Base-by-base conservation (phyloP, 2,797 vertebrate genomes). In the Cirrhinus mrigala region DNA sequence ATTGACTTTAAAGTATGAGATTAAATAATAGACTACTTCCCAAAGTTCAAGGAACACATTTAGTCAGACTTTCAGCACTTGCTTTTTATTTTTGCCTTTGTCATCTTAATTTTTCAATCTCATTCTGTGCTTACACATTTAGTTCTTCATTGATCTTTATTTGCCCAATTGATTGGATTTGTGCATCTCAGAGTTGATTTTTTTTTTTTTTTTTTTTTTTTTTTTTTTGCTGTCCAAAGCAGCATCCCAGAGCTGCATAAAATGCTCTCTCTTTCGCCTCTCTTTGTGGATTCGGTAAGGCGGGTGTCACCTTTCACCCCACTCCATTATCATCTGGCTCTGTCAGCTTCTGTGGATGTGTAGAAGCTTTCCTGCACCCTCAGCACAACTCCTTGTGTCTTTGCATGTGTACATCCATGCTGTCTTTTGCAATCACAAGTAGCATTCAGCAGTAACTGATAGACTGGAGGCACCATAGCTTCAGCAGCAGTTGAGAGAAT, bases 291-390 rank as follows among this genome's bases (percentile, higher is more conserved):
- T 81, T 70, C 10, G 20, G 78, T 81, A 71, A 50, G 58, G 18
- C 2, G 46, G 64, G 83, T 83, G 73, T 81, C 82, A 48, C 77
- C 81, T 86, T 81, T 86, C 70, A 88, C 81, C 77, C 29, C 60
- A 22, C 77, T 71, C 64, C 58, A 54, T 88, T 86, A 86, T 82
- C 60, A 76, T 84, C 44, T 79, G 81, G 48, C 29, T 80, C 81
- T 87, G 76, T 83, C 74, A 84, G 64, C 81, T 60, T 79, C 64
- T 78, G 73, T 82, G 74, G 77, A 46, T 76, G 37, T 76, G 82
- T 69, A 22, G 81, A 58, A 37, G 62, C 78, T 81, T 81, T 81
- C 24, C 29, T 87, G 86, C 86, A 81, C 24, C 82, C 71, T 87
- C 82, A 87, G 78, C 86, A 84, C 78, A 84, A 62, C 62, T 81